Conservation (phyloP, 2,888 invertebrate species). For the Saturnia japonica region DNA sequence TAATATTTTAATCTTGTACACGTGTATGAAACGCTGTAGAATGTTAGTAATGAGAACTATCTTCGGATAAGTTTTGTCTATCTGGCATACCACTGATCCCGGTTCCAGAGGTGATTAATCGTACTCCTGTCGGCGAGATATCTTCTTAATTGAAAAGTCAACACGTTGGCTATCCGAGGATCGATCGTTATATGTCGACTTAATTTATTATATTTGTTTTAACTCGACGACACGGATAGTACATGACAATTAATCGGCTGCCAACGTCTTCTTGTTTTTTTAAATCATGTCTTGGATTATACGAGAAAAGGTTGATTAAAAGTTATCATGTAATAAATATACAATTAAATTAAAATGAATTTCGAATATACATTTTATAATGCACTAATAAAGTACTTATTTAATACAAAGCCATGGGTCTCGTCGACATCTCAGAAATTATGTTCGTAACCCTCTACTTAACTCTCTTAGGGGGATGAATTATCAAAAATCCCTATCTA, state of each 20-base stretch:
- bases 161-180: conserved; percentile 1
- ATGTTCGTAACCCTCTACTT: no score
- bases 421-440: no score
- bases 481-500: no score
- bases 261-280: conserved; percentile 2
- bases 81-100: neutral
- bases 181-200: neutral
- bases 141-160: conserved; percentile 19
- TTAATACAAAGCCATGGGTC: no score
- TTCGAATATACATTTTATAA: neutral
- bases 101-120: conserved; percentile 8
- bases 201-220: conserved; percentile 13
- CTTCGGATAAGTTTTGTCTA: neutral
- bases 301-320: neutral
- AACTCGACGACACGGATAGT: neutral
- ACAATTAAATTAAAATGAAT: neutral
- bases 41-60: neutral
- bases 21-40: neutral
- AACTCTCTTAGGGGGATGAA: no score
- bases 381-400: no score
- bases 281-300: neutral
- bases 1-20: neutral
- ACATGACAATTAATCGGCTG: conserved; percentile 3
- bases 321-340: neutral
- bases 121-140: conserved; percentile 8